A percentile compares a stretch with the other conserved stretches of the same genome.
Evolutionary conservation across 1,140 invertebrate genomes (phyloP).

Genomic region (Drosophila ironensis): DNA sequence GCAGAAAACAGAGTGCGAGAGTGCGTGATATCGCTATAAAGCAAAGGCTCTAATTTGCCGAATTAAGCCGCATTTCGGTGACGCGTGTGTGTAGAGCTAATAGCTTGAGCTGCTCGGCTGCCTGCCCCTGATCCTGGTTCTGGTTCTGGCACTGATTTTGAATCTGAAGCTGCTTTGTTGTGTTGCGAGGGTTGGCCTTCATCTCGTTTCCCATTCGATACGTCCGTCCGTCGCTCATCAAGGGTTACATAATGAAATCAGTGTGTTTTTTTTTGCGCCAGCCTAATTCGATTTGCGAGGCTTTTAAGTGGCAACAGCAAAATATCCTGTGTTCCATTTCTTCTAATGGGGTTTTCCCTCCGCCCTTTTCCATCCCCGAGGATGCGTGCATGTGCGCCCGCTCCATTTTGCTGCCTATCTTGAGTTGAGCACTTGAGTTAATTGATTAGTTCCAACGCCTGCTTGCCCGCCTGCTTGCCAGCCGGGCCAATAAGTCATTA

Average conservation of each 20-base stretch:
- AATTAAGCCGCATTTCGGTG: conserved; percentile 28
- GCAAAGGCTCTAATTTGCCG: conserved; percentile 26
- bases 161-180: too few species aligned
- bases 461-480: conserved; percentile 6
- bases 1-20: conserved; percentile 4
- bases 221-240: conserved; percentile 21
- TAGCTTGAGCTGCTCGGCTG: conserved; percentile 17
- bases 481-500: conserved; percentile 48
- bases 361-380: background rate
- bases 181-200: background rate
- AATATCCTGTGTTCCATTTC: background rate
- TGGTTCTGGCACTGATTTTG: too few species aligned
- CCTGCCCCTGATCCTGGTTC: conserved; percentile 28
- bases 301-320: conserved; percentile 46
- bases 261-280: conserved; percentile 52
- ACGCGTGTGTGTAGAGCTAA: conserved; percentile 27
- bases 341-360: background rate
- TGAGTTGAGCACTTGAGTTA: conserved; percentile 53
- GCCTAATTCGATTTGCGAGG: conserved; percentile 64
- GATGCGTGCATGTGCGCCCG: conserved; percentile 1
- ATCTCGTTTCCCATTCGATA: background rate
- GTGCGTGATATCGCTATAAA: conserved; percentile 37
- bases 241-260: conserved; percentile 61
- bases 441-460: conserved; percentile 65
- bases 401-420: conserved; percentile 36